Percentiles rank a stretch among this genome's conserved stretches.
phyloP scores from a whole-genome alignment of 2,797 vertebrate species.

The Manis crassicaudata region DNA sequence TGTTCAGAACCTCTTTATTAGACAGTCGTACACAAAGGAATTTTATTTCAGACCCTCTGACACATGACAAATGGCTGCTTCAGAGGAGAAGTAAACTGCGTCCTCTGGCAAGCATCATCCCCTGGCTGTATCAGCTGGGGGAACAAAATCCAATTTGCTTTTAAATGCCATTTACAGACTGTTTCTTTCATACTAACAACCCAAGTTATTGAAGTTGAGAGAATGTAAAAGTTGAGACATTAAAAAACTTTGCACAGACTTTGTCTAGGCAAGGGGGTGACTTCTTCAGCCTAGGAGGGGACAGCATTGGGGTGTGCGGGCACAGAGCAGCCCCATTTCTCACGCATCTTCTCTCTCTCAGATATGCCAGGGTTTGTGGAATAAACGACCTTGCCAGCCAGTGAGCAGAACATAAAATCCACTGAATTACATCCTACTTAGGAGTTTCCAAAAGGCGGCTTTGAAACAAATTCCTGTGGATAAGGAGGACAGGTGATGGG shows the following conservation, averaged over 20 bases:
- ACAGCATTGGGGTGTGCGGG: rapidly evolving
- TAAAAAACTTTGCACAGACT: constrained; percentile 33
- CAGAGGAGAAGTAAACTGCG: constrained; percentile 57
- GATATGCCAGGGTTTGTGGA: constrained; percentile 22
- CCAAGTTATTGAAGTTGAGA: constrained; percentile 13
- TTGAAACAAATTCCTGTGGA: constrained; percentile 86
- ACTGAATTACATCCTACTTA: constrained; percentile 84
- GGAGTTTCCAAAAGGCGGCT: constrained; percentile 84
- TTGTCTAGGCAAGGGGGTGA: background rate
- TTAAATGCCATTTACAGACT: constrained; percentile 70
- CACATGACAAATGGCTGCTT: constrained; percentile 76
- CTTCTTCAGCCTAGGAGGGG: background rate
- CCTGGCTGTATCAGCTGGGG: constrained; percentile 60
- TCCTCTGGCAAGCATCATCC: constrained; percentile 43
- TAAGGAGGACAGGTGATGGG: constrained; percentile 77
- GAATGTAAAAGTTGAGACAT: constrained; percentile 37
- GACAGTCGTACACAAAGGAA: constrained; percentile 68
- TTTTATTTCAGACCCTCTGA: constrained; percentile 76
- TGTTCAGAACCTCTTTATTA: constrained; percentile 69
- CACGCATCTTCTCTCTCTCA: background rate
- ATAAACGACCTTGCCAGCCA: constrained; percentile 76
- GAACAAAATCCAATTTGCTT: constrained; percentile 79
- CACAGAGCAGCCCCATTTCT: background rate
- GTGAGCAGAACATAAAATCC: constrained; percentile 84
- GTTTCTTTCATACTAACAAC: constrained; percentile 55